Percentiles rank a stretch among this genome's conserved stretches.
phyloP scores from a whole-genome alignment of 2,888 invertebrate genomes.

The Ichneumoninae sp. region DNA sequence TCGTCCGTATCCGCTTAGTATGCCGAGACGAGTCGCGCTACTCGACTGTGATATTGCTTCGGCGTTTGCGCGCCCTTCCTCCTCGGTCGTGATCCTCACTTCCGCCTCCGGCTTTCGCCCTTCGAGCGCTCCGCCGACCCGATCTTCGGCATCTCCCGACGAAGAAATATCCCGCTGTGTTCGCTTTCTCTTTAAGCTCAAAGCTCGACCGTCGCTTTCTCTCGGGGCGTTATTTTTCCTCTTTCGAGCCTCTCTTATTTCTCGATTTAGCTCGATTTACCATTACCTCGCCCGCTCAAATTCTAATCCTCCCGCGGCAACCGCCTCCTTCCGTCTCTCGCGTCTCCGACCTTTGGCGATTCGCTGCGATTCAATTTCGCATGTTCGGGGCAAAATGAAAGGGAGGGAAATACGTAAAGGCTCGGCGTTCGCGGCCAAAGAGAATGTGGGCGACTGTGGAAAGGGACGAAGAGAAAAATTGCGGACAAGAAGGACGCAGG shows the following conservation, averaged over 20 bases:
- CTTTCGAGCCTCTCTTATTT: slow-evolving; percentile 3
- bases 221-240: neutral
- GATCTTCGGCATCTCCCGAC: neutral
- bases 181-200: slow-evolving; percentile 4
- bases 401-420: neutral
- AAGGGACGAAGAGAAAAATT: neutral
- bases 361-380: neutral
- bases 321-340: neutral
- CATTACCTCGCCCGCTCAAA: slow-evolving; percentile 47
- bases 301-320: slow-evolving; percentile 44
- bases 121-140: slow-evolving; percentile 7
- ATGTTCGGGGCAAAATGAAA: neutral
- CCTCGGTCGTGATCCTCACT: slow-evolving; percentile 33
- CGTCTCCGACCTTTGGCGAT: slow-evolving; percentile 14
- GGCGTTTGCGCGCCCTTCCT: slow-evolving; percentile 65
- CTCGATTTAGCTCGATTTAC: slow-evolving; percentile 9
- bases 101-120: slow-evolving; percentile 27
- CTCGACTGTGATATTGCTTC: slow-evolving; percentile 83
- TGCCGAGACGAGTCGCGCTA: slow-evolving; percentile 77
- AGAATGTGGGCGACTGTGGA: neutral
- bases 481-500: neutral
- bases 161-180: neutral
- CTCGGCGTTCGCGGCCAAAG: neutral
- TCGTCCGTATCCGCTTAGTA: slow-evolving; percentile 75
- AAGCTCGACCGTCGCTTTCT: slow-evolving; percentile 1